Evolutionary conservation across 2,888 invertebrate species (phyloP), one percentile per base, ranked within the genome.

Genomic region (Tricholauxania praeusta): DNA sequence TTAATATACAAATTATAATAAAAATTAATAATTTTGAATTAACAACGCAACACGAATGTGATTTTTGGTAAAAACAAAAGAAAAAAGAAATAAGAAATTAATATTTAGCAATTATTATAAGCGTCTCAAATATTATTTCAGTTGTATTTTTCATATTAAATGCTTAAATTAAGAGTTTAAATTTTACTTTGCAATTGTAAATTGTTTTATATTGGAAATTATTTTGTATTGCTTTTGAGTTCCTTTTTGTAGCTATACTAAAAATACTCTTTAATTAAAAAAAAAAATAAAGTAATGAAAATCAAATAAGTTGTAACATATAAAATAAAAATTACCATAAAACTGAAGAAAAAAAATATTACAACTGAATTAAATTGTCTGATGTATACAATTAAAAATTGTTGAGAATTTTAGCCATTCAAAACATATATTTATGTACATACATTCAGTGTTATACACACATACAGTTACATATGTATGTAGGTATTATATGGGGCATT

Each of bases 91-190:
- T 7, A 72, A 71, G 71, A 79, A 53, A 19, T 60, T 69, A 72
- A 72, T 60, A 59, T 71, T 73, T 64, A 73, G 76, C 76, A 79
- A 76, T 74, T 76, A 66, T 28, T 71, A 71, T 63, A 79, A 75
- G 72, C 72, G 17, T 55, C 19, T 39, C 10, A 39, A 15, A 55
- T n/a, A 55, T n/a, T 55, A n/a, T 19, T 55, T 63, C 15, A 32
- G 14, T 12, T 12, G 15, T 22, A 17, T 15, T 63, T 39, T 39
- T 63, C 4, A 19, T n/a, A 22, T 19, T n/a, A 12, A 12, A 57
- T 15, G n/a, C 57, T 53, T 53, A n/a, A 48, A 17, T 2, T n/a
- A 63, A 63, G n/a, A 15, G 12, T 15, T 32, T 60, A 59, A 19
- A 8, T 60, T 10, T 60, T 28, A 19, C 60, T 60, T 32, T 60